Conservation (phyloP, 2,113 vertebrate species). For the Hirundichthys speculiger region DNA sequence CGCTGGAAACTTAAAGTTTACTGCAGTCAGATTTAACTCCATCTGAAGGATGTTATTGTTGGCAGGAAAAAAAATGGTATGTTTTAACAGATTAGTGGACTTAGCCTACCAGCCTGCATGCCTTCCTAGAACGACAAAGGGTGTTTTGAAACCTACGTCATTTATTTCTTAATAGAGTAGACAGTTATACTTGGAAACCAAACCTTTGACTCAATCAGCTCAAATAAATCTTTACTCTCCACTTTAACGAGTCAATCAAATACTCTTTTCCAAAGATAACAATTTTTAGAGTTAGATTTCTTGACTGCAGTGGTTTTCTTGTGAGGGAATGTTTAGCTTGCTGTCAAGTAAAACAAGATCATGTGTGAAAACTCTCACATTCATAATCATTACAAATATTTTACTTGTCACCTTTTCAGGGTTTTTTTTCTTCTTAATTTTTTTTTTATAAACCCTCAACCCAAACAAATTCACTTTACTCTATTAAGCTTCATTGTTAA, state of each 20-base stretch:
- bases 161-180: constrained; percentile 50
- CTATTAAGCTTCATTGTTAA: constrained; percentile 29
- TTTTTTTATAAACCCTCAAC: constrained; percentile 20
- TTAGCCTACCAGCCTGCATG: constrained; percentile 38
- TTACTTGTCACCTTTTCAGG: constrained; percentile 49
- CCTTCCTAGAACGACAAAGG: constrained; percentile 31
- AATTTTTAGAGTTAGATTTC: constrained; percentile 48
- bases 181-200: constrained; percentile 48
- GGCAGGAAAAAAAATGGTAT: constrained; percentile 48
- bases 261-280: constrained; percentile 55
- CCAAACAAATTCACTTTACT: constrained; percentile 38
- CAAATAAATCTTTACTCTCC: constrained; percentile 36
- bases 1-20: constrained; percentile 40
- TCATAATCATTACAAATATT: constrained; percentile 55
- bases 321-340: constrained; percentile 59
- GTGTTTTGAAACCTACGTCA: constrained; percentile 44
- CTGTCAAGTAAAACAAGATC: constrained; percentile 50
- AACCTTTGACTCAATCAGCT: constrained; percentile 33
- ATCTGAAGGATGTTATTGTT: constrained; percentile 67
- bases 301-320: constrained; percentile 18
- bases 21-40: constrained; percentile 23
- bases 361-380: constrained; percentile 52
- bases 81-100: constrained; percentile 61
- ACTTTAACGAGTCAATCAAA: constrained; percentile 64
- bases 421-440: constrained; percentile 19